A percentile compares a stretch with the other conserved stretches of the same genome.
phyloP scores from a whole-genome alignment of 2,113 vertebrate species.

The Tinamus guttatus region DNA sequence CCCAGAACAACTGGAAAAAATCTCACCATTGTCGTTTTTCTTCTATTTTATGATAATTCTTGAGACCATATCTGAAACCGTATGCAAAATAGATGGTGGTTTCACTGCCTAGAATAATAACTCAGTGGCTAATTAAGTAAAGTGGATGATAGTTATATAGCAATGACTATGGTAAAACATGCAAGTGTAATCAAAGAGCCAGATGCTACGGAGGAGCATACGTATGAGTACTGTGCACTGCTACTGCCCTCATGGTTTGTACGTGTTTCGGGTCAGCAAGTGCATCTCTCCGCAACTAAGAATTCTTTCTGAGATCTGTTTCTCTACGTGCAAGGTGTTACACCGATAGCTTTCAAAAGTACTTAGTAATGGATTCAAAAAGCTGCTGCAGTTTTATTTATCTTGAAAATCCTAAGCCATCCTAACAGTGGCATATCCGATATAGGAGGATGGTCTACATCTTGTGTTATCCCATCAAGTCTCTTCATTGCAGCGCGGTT shows the following conservation, averaged over 20 bases:
- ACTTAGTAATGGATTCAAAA: neutral
- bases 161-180: neutral
- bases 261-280: neutral
- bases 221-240: neutral
- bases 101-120: neutral
- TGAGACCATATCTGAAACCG: neutral
- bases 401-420: neutral
- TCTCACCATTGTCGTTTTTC: neutral
- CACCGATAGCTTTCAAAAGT: neutral
- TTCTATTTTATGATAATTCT: neutral
- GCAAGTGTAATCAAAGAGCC: neutral
- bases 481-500: neutral
- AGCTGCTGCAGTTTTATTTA: neutral
- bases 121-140: neutral
- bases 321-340: neutral
- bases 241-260: neutral
- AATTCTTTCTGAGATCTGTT: neutral
- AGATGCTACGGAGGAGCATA: neutral
- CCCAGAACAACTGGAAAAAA: neutral
- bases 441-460: neutral
- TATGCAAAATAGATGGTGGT: neutral
- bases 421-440: neutral
- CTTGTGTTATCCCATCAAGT: neutral
- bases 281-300: neutral
- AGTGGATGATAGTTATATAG: neutral